Conservation (phyloP, 2,888 invertebrate genomes). For the Ferdinandea cuprea region DNA sequence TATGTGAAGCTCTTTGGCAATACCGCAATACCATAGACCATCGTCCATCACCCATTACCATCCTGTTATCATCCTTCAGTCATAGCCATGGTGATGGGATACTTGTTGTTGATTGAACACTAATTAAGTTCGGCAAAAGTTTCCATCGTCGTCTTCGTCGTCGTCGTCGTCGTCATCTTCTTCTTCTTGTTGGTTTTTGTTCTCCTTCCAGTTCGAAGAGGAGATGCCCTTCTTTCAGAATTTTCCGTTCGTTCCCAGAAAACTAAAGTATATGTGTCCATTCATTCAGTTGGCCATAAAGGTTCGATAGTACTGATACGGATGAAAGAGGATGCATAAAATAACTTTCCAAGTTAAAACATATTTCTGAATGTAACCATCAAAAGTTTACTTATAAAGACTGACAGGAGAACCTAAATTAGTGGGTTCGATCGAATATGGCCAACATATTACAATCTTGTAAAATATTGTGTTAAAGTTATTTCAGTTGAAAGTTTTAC, state of each 20-base stretch:
- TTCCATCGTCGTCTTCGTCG: constrained; percentile 58
- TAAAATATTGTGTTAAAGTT: constrained; percentile 72
- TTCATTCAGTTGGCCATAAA: constrained; percentile 61
- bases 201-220: constrained; percentile 23
- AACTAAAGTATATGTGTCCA: constrained; percentile 59
- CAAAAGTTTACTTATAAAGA: constrained; percentile 67
- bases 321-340: constrained; percentile 63
- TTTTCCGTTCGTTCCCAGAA: constrained; percentile 40
- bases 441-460: constrained; percentile 64
- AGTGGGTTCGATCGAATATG: constrained; percentile 68
- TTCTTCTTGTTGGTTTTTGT: too few species aligned
- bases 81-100: constrained; percentile 70
- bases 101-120: constrained; percentile 82
- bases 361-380: constrained; percentile 71
- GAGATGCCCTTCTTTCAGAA: neutral
- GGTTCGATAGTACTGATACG: constrained; percentile 50
- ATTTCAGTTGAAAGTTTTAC: constrained; percentile 60
- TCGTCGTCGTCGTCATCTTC: too few species aligned
- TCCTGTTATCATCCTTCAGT: constrained; percentile 41
- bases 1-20: constrained; percentile 53
- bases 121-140: constrained; percentile 80
- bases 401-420: constrained; percentile 71
- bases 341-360: constrained; percentile 69
- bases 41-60: constrained; percentile 23
- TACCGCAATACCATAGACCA: constrained; percentile 57